Evolutionary conservation across 2,113 vertebrate genomes (phyloP), one percentile per base, ranked within the genome.

Genomic region (Ariopsis seemanni): DNA sequence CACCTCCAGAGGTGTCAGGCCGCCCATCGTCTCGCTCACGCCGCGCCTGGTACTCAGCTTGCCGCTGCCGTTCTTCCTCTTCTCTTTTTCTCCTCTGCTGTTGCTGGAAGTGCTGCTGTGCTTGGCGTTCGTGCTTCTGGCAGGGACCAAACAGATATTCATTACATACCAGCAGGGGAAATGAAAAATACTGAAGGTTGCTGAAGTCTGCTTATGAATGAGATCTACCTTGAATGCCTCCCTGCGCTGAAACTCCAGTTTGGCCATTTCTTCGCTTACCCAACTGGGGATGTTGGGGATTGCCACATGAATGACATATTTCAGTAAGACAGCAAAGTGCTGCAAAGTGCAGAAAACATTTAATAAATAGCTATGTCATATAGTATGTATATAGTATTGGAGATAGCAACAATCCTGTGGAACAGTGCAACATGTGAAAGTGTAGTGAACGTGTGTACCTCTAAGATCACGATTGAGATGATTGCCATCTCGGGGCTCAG

Each of bases 111-210:
- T 96, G 97, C 88, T 99, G 97, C 96, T 99, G 98, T 0, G 98
- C 98, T 93, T 99, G 98, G 14, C 98, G 97, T 92, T 99, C 98
- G 6, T 99, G 98, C 92, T 97, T 97, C 98, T 99, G 96, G 22
- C 84, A 90, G n/a, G 52, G 30, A 80, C 25, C 48, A 81, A 82
- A 88, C 57, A 88, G 58, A 90, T 9, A 69, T 34, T 58, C 50
- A 74, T 67, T 30, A 63, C 30, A 84, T 30, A 82, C 48, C 74
- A 86, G 62, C 58, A 82, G 34, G 25, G 53, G 62, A 69, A 30
- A 58, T 57, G 2, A 78, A 82, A 53, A 30, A 25, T 55, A 72
- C 6, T 25, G 11, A 60, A 63, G 74, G 53, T 1, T 50, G 15
- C 7, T 20, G 9, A 27, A 53, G 4, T 20, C n/a, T 71, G 34